Conservation (phyloP, 2,113 vertebrate genomes). For the Coptodon rendalli region DNA sequence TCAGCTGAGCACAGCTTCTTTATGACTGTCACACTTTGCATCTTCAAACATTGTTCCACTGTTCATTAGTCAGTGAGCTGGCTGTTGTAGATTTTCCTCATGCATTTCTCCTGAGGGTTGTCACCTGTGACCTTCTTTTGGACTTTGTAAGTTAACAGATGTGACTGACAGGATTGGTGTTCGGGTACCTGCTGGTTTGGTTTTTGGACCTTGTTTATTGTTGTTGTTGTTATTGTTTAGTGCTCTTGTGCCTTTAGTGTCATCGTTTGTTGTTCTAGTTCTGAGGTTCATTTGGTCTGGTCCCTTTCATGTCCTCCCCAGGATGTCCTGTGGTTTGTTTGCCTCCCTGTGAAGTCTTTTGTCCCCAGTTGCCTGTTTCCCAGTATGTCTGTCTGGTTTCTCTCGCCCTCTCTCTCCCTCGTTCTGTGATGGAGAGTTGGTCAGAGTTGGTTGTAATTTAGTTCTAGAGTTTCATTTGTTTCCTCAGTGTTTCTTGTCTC, state of each 20-base stretch:
- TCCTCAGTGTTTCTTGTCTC: not conserved
- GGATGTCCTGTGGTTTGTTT: no score
- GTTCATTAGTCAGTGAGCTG: accelerated
- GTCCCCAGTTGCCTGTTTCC: not conserved
- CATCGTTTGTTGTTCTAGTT: accelerated
- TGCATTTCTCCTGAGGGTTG: accelerated
- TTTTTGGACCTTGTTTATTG: not conserved
- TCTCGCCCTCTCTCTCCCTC: accelerated
- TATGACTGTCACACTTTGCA: accelerated
- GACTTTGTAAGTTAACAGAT: not conserved
- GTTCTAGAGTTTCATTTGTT: not conserved
- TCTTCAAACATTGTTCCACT: not conserved
- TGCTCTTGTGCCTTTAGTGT: not conserved
- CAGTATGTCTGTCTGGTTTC: not conserved
- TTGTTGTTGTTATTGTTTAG: not conserved
- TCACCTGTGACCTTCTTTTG: accelerated
- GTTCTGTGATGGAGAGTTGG: not conserved
- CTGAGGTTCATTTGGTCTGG: not conserved
- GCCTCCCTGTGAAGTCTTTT: not conserved
- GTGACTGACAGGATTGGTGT: accelerated
- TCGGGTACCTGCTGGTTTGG: not conserved
- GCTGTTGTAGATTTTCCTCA: accelerated
- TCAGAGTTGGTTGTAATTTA: not conserved
- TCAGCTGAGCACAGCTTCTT: not conserved
- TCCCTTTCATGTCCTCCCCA: not conserved